These are phyloP conservation scores for Smittia sp. DNA, from an alignment of 2,888 invertebrate species.

Conservation along the genomic window DNA sequence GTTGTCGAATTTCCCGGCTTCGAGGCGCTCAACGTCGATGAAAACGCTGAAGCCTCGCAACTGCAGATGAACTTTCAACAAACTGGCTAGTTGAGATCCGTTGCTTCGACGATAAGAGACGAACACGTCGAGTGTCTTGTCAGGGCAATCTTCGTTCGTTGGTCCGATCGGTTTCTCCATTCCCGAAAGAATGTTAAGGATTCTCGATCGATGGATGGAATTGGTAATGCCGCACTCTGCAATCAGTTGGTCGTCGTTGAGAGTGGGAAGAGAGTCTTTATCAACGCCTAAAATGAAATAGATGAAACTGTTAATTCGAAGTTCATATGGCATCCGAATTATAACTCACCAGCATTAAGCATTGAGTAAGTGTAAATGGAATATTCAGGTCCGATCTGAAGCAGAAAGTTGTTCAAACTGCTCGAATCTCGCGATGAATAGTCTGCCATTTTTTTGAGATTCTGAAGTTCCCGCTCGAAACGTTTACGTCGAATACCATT, in stretches of 20 bases:
- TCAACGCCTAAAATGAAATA: too few relatives aligned
- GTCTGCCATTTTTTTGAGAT: constrained; percentile 92
- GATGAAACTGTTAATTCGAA: too few relatives aligned
- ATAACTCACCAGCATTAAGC: constrained; percentile 92
- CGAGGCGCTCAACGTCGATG: constrained; percentile 95
- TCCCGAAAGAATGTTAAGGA: constrained; percentile 68
- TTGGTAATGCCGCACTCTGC: constrained; percentile 89
- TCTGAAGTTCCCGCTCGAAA: constrained; percentile 88
- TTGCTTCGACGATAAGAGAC: constrained; percentile 96
- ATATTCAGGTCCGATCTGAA: constrained; percentile 81
- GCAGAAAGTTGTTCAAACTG: constrained; percentile 83
- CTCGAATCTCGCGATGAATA: constrained; percentile 91
- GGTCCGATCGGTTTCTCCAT: constrained; percentile 15
- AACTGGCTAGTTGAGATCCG: constrained; percentile 93
- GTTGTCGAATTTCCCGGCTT: constrained; percentile 99
- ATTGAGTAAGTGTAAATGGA: constrained; percentile 96
- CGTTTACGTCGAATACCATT: constrained; percentile 92
- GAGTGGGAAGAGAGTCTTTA: constrained; percentile 76
- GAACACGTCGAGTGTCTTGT: constrained; percentile 93
- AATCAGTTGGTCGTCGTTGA: constrained; percentile 88
- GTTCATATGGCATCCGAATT: too few relatives aligned
- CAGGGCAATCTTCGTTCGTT: constrained; percentile 57
- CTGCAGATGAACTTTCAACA: constrained; percentile 95
- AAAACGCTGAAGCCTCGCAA: constrained; percentile 94
- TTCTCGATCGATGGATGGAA: constrained; percentile 89